Percentiles rank a stretch among this genome's conserved stretches.
Evolutionary conservation across 2,888 invertebrate species (phyloP).

Genomic region (Aquatica leii): DNA sequence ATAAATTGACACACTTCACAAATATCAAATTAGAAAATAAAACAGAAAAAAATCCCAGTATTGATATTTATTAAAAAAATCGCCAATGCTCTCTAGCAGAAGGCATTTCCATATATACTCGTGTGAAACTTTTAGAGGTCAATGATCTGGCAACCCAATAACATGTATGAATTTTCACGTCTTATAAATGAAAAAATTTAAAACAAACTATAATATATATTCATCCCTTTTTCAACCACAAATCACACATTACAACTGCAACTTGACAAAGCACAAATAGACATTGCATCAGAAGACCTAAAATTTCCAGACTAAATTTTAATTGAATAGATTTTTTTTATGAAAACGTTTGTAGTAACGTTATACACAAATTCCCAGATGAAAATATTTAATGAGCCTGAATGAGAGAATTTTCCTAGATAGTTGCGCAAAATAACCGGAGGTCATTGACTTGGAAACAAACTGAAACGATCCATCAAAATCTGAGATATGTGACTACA

Average conservation of each 20-base stretch:
- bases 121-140: conserved; percentile 9
- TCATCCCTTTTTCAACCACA: too few relatives aligned
- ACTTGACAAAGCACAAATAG: too few relatives aligned
- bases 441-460: conserved; percentile 10
- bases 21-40: neutral
- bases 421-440: conserved; percentile 9
- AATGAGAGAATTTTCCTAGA: conserved; percentile 5
- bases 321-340: too few relatives aligned
- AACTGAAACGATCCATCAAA: conserved; percentile 13
- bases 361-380: neutral
- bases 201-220: too few relatives aligned
- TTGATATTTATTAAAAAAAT: neutral
- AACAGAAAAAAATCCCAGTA: neutral
- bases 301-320: too few relatives aligned
- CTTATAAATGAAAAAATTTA: neutral
- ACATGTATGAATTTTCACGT: neutral
- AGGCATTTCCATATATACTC: neutral
- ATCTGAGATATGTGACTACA: conserved; percentile 6
- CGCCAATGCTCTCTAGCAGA: neutral
- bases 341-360: neutral
- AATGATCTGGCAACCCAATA: conserved; percentile 5
- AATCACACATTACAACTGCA: too few relatives aligned
- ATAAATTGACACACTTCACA: too few relatives aligned
- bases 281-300: too few relatives aligned
- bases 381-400: too few relatives aligned